A percentile compares a stretch with the other conserved stretches of the same genome.
Conservation (phyloP, 2,113 vertebrate species). For the Takifugu bimaculatus region DNA sequence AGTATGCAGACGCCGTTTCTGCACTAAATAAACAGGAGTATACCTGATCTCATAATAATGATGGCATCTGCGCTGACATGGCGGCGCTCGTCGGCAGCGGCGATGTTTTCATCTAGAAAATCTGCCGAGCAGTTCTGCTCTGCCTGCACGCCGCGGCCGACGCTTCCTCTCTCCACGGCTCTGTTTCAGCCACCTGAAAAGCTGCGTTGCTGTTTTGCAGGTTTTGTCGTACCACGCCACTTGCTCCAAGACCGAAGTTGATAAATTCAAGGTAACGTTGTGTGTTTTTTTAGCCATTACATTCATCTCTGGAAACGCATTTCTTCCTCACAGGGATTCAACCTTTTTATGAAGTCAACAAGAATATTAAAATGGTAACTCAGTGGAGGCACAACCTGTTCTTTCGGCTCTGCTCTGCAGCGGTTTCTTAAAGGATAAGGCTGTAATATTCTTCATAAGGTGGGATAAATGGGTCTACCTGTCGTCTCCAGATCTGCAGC, state of each 20-base stretch:
- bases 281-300: slow-evolving; percentile 7
- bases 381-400: background rate
- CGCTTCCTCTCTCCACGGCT: too few species aligned
- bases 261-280: slow-evolving; percentile 96
- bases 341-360: background rate
- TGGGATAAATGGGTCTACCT: background rate
- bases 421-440: background rate
- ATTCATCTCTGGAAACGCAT: slow-evolving; percentile 1
- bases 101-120: slow-evolving; percentile 27
- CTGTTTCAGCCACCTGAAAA: background rate
- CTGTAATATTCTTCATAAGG: background rate
- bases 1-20: slow-evolving; percentile 48
- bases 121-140: background rate
- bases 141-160: too few species aligned
- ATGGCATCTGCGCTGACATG: slow-evolving; percentile 44
- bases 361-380: slow-evolving; percentile 26
- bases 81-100: slow-evolving; percentile 36
- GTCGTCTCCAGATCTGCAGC: background rate
- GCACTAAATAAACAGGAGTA: slow-evolving; percentile 71
- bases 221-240: slow-evolving; percentile 98
- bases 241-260: slow-evolving; percentile 97
- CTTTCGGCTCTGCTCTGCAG: too few species aligned
- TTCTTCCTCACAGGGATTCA: slow-evolving; percentile 1
- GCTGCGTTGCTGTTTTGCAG: slow-evolving; percentile 72
- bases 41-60: slow-evolving; percentile 70